Base-by-base conservation (phyloP, 2,797 vertebrate genomes). In the Pampus argenteus region DNA sequence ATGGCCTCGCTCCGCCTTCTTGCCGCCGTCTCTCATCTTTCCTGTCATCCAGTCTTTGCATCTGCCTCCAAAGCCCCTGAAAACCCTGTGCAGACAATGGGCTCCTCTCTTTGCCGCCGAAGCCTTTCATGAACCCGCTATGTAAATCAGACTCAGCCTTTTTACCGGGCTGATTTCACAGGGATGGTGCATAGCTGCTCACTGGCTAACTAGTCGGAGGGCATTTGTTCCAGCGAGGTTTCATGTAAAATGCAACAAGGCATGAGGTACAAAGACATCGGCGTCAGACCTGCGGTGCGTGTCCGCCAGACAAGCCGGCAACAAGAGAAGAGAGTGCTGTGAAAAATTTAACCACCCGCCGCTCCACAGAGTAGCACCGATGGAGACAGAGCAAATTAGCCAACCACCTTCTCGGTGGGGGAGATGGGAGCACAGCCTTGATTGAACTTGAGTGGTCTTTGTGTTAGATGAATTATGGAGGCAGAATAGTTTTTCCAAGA, bases 221-320 rank as follows among this genome's bases (percentile, higher is more conserved):
- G 66, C 71, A 86, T 88, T 87, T 86, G 78, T 83, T 90, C 78
- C 70, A 76, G 50, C 3, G 40, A 79, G 72, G 74, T 88, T 81
- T 88, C 79, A 81, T 89, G 76, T 86, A 83, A 89, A 88, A 85
- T 87, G 66, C 76, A 88, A 81, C 80, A 77, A 85, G 68, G 74
- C 74, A 70, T 67, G 81, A 72, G 36, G 56, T 76, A 82, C 69
- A 85, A 81, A 87, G 65, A 74, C 68, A 66, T 59, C 44, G n/a
- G 55, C 78, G 74, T 76, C 65, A 67, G 80, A 79, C 71, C 81
- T 73, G 78, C 26, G 51, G 58, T 81, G 75, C 66, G 7, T 78
- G 74, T 81, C 71, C 17, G 5, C 72, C 64, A 76, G 79, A 85
- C 78, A 59, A 74, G 71, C 52, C 65, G 1, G 66, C 50, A 76